phyloP scores from a whole-genome alignment of 2,888 invertebrate species.

The Drosophila robusta region DNA sequence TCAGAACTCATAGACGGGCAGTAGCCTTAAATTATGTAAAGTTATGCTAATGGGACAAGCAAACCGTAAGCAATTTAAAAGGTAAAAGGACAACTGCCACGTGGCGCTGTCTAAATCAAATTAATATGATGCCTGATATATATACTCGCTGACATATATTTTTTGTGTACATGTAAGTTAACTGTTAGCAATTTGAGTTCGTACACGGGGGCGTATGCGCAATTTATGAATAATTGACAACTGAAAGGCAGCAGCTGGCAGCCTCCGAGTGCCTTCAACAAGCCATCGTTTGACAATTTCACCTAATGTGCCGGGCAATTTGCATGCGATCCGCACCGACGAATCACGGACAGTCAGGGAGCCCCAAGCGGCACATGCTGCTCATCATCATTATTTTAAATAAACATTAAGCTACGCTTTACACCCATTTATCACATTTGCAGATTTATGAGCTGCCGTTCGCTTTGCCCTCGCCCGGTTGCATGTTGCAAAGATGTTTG shows the following conservation, averaged over 20 bases:
- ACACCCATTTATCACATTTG: slow-evolving; percentile 79
- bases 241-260: slow-evolving; percentile 47
- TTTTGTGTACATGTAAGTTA: neutral
- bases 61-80: slow-evolving; percentile 19
- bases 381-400: slow-evolving; percentile 80
- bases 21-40: slow-evolving; percentile 57
- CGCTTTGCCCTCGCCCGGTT: slow-evolving; percentile 17
- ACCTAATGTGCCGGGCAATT: slow-evolving; percentile 34
- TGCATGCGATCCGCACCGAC: slow-evolving; percentile 27
- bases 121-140: slow-evolving; percentile 44
- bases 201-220: slow-evolving; percentile 51
- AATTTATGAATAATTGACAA: slow-evolving; percentile 78
- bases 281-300: slow-evolving; percentile 46
- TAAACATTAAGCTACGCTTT: slow-evolving; percentile 74
- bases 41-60: slow-evolving; percentile 56
- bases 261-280: slow-evolving; percentile 6
- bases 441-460: slow-evolving; percentile 71
- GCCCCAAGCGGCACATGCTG: slow-evolving; percentile 16
- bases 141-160: slow-evolving; percentile 10
- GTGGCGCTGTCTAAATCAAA: slow-evolving; percentile 64
- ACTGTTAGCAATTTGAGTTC: slow-evolving; percentile 43
- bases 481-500: slow-evolving; percentile 43
- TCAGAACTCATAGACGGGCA: slow-evolving; percentile 21
- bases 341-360: neutral
- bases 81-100: slow-evolving; percentile 41